A percentile compares a stretch with the other conserved stretches of the same genome.
These are phyloP conservation scores for Grammomys surdaster DNA, from an alignment of 2,113 vertebrate species.

Conservation along the genomic window DNA sequence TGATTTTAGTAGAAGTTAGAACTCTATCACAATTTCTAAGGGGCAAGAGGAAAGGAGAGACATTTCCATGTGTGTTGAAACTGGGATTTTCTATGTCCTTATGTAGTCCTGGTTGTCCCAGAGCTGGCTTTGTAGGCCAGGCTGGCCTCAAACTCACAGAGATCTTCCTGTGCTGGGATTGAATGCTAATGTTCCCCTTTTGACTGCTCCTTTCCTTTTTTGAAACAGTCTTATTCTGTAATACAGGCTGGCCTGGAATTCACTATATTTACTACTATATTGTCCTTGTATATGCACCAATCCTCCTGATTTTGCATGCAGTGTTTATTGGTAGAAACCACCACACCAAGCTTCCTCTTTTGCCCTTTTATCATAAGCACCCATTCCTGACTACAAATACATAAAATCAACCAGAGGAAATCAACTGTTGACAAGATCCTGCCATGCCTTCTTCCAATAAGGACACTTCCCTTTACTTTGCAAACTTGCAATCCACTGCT, in stretches of 20 bases:
- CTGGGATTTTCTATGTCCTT: background rate
- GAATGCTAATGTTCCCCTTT: background rate
- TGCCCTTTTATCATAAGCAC: background rate
- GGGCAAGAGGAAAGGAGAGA: background rate
- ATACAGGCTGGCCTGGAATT: background rate
- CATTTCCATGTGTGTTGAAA: background rate
- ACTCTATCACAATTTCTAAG: background rate
- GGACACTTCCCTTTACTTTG: background rate
- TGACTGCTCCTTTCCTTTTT: background rate
- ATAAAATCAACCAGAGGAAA: conserved; percentile 12
- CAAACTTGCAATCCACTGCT: background rate
- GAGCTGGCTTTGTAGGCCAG: background rate
- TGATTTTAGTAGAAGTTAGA: background rate
- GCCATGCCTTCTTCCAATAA: background rate
- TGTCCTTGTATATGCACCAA: background rate
- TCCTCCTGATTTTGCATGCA: background rate
- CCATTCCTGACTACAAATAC: background rate
- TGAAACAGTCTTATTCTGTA: background rate
- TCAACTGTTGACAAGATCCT: background rate
- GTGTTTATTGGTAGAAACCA: background rate
- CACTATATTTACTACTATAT: background rate
- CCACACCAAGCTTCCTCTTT: background rate
- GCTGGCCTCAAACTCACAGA: background rate
- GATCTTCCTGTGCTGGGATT: background rate
- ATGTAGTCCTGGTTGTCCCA: background rate